Conservation (phyloP, 2,888 invertebrate species). For the Melangyna quadrimaculata region DNA sequence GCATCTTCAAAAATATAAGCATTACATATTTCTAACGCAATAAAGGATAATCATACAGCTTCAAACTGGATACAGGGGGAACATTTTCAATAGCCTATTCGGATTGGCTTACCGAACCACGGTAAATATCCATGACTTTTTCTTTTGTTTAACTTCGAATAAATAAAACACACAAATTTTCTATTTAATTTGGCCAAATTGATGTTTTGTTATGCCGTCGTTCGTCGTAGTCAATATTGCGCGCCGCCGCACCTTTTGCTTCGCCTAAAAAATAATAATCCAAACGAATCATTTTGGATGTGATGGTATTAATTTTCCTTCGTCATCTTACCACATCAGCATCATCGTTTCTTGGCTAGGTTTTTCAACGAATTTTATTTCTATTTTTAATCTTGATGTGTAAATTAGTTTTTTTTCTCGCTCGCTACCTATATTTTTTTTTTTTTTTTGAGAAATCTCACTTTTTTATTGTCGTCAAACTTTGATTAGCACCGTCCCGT, state of each 20-base stretch:
- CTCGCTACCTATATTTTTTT: background rate
- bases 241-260: constrained; percentile 47
- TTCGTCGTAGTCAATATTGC: background rate
- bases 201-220: constrained; percentile 60
- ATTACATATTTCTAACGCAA: background rate
- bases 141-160: background rate
- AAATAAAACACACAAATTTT: constrained; percentile 25
- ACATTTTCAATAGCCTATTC: constrained; percentile 80
- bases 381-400: constrained; percentile 47
- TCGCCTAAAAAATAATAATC: background rate
- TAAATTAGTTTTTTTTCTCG: constrained; percentile 53
- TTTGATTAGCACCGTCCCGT: constrained; percentile 51
- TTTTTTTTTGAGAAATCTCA: constrained; percentile 45
- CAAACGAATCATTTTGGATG: background rate
- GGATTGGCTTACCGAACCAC: constrained; percentile 81
- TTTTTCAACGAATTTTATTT: constrained; percentile 12
- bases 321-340: background rate
- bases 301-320: constrained; percentile 46
- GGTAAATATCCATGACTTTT: constrained; percentile 74
- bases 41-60: constrained; percentile 58
- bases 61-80: constrained; percentile 80
- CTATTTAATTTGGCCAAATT: constrained; percentile 70
- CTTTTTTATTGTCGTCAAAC: constrained; percentile 32
- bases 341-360: background rate
- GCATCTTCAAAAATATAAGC: background rate